These are phyloP conservation scores for Ischnus inquisitorius DNA, from an alignment of 2,888 invertebrate species.

Conservation along the genomic window DNA sequence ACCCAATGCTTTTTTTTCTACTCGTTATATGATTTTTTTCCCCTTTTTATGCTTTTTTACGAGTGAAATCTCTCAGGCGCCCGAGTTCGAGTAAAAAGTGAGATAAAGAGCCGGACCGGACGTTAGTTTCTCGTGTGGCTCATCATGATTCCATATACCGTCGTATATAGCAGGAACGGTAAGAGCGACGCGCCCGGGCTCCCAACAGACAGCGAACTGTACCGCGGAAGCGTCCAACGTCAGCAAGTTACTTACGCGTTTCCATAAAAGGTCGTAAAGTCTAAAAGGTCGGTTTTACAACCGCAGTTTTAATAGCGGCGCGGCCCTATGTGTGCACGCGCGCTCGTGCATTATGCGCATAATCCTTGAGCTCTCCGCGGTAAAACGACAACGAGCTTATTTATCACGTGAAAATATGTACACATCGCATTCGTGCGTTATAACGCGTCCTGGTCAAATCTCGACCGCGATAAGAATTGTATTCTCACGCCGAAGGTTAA, in stretches of 20 bases:
- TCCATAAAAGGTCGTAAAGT: slow-evolving; percentile 81
- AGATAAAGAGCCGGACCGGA: slow-evolving; percentile 48
- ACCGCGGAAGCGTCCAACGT: slow-evolving; percentile 63
- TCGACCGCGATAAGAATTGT: slow-evolving; percentile 37
- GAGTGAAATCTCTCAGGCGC: slow-evolving; percentile 64
- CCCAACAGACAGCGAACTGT: slow-evolving; percentile 11
- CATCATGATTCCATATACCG: slow-evolving; percentile 64
- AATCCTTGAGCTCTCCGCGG: slow-evolving; percentile 64
- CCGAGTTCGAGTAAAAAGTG: slow-evolving; percentile 42
- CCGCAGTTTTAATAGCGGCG: slow-evolving; percentile 79
- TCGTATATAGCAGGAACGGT: slow-evolving; percentile 12
- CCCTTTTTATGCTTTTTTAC: slow-evolving; percentile 68
- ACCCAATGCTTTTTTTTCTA: slow-evolving; percentile 18
- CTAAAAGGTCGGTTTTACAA: slow-evolving; percentile 82
- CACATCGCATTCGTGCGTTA: slow-evolving; percentile 27
- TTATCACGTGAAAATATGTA: slow-evolving; percentile 69
- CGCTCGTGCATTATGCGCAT: slow-evolving; percentile 69
- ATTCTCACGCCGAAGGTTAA: neutral
- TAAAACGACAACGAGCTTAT: slow-evolving; percentile 70
- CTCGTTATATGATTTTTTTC: slow-evolving; percentile 47
- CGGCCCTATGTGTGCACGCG: slow-evolving; percentile 59
- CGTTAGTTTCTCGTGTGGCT: slow-evolving; percentile 61
- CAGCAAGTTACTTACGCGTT: slow-evolving; percentile 76
- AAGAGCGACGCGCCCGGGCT: slow-evolving; percentile 9
- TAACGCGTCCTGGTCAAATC: slow-evolving; percentile 40